phyloP scores from a whole-genome alignment of 2,888 invertebrate genomes.

The Acanthopleura granulata region DNA sequence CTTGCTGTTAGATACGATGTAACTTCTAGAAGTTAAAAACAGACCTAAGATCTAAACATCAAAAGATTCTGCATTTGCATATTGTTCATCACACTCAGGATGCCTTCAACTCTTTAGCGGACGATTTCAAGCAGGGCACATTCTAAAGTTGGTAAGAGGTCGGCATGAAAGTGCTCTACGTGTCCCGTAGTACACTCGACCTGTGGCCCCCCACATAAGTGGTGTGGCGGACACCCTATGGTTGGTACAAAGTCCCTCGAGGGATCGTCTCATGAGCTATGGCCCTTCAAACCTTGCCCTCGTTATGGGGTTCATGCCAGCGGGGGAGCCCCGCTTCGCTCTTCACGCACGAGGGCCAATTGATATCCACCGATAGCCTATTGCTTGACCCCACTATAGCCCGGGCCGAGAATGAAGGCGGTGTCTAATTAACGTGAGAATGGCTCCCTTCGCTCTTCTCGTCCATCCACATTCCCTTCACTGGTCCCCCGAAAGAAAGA shows the following conservation, averaged over 20 bases:
- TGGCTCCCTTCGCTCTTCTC: not conserved
- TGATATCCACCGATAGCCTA: not conserved
- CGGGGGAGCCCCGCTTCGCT: not conserved
- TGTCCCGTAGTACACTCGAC: too few relatives aligned
- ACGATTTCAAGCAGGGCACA: too few relatives aligned
- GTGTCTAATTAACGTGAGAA: conserved; percentile 13
- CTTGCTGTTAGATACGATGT: too few relatives aligned
- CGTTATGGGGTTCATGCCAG: conserved; percentile 11
- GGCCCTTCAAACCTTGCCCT: conserved; percentile 14
- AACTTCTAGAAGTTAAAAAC: too few relatives aligned
- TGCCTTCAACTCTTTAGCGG: too few relatives aligned
- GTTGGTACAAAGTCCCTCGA: not conserved
- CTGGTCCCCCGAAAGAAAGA: too few relatives aligned
- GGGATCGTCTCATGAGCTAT: not conserved
- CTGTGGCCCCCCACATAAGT: not conserved
- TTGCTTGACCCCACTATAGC: not conserved
- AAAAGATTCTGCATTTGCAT: too few relatives aligned
- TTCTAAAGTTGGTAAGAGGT: too few relatives aligned
- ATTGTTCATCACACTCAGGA: too few relatives aligned
- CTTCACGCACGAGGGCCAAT: conserved; percentile 2
- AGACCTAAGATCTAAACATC: too few relatives aligned
- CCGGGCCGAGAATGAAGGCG: not conserved
- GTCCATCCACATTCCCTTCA: too few relatives aligned
- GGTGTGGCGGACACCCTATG: not conserved
- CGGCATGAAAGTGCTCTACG: too few relatives aligned